Evolutionary conservation across 2,113 vertebrate genomes (phyloP).

Genomic region (Struthidea cinerea): DNA sequence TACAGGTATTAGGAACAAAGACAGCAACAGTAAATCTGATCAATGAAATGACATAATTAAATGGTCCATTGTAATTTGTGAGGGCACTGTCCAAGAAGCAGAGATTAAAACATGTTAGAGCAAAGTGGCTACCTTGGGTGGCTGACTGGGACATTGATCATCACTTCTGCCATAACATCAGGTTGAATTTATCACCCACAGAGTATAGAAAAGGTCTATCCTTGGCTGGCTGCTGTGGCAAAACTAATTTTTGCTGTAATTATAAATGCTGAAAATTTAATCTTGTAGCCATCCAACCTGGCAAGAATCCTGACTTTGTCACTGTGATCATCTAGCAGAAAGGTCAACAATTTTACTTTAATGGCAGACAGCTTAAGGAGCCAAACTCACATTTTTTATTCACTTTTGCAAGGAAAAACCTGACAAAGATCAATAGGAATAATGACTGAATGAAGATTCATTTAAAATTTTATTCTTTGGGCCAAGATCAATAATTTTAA

Average conservation of each 20-base stretch:
- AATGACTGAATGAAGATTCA: neutral
- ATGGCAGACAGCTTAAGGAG: neutral
- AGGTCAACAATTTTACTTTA: neutral
- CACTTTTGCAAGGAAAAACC: neutral
- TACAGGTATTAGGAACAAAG: slow-evolving; percentile 26
- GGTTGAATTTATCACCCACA: neutral
- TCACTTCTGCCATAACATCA: neutral
- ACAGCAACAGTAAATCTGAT: neutral
- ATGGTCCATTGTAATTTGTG: neutral
- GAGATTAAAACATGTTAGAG: neutral
- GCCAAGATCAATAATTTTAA: neutral
- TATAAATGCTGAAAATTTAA: neutral
- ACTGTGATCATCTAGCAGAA: slow-evolving; percentile 6
- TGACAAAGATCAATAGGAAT: neutral
- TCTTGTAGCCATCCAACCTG: neutral
- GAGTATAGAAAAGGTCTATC: neutral
- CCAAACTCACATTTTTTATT: neutral
- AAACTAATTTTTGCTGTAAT: slow-evolving; percentile 6
- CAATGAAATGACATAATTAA: slow-evolving; percentile 9
- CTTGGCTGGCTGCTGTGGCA: neutral
- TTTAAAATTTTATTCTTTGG: neutral
- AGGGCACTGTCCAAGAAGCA: neutral
- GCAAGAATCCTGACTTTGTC: neutral
- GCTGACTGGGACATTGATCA: neutral
- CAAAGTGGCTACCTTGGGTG: neutral